Evolutionary conservation across 2,113 vertebrate genomes (phyloP).

Genomic region (Glaucomys volans): DNA sequence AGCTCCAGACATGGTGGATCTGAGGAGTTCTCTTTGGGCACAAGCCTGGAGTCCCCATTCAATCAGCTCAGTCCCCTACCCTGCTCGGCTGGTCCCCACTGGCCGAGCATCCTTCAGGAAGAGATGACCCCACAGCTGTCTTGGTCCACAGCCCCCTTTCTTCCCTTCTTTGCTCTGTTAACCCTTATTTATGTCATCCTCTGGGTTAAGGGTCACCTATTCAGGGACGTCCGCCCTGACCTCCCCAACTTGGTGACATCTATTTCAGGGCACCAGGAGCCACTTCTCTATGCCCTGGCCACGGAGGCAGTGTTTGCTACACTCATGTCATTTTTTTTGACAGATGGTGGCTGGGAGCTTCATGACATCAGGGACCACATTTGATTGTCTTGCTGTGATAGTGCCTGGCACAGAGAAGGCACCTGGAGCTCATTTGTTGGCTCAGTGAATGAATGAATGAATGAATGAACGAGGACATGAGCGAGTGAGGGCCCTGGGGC

Average conservation of each 20-base stretch:
- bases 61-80: accelerated
- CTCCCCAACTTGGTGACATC: not conserved
- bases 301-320: not conserved
- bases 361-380: not conserved
- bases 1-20: not conserved
- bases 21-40: not conserved
- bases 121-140: not conserved
- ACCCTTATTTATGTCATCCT: not conserved
- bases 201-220: not conserved
- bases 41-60: not conserved
- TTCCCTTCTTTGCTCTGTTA: not conserved
- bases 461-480: not conserved
- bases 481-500: not conserved
- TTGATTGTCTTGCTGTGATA: not conserved
- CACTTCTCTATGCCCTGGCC: accelerated
- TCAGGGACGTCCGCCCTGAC: not conserved
- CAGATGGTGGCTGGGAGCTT: not conserved
- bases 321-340: not conserved
- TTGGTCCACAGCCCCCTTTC: not conserved
- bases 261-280: accelerated
- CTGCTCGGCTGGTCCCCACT: not conserved
- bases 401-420: not conserved
- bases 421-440: not conserved
- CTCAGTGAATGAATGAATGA: not conserved
- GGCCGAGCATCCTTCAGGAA: not conserved